A percentile compares a stretch with the other conserved stretches of the same genome.
Evolutionary conservation across 2,888 invertebrate genomes (phyloP).

Genomic region (Phortica okadai): DNA sequence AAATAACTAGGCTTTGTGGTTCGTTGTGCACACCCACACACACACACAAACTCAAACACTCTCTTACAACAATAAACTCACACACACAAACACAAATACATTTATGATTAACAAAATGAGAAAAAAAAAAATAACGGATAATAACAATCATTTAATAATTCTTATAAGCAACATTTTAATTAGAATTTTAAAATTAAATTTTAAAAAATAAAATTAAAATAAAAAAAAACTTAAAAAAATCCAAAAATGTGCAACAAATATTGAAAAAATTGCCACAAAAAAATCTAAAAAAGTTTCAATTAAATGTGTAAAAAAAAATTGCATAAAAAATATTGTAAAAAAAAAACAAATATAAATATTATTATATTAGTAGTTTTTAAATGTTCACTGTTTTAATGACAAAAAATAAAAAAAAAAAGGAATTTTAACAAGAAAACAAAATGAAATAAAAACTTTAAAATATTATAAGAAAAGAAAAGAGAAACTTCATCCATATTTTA

Average conservation of each 20-base stretch:
- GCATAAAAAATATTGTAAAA: constrained; percentile 43
- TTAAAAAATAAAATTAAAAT: constrained; percentile 44
- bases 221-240: constrained; percentile 18
- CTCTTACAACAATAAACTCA: constrained; percentile 35
- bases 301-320: constrained; percentile 4
- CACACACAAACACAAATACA: constrained; percentile 38
- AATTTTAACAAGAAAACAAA: constrained; percentile 48
- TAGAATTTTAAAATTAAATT: constrained; percentile 57
- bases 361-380: constrained; percentile 67
- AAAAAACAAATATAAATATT: constrained; percentile 49
- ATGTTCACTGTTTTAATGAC: constrained; percentile 63
- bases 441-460: constrained; percentile 41
- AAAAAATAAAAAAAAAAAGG: constrained; percentile 13
- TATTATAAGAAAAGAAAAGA: constrained; percentile 51
- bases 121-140: constrained; percentile 6
- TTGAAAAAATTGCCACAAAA: constrained; percentile 40
- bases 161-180: constrained; percentile 56
- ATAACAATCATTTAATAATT: constrained; percentile 45
- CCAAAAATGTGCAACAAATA: constrained; percentile 43
- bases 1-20: neutral
- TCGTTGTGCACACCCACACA: constrained; percentile 23
- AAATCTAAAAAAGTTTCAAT: constrained; percentile 20
- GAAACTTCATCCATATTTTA: constrained; percentile 23
- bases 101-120: constrained; percentile 50
- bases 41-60: constrained; percentile 27